Base-by-base conservation (phyloP, 2,888 invertebrate species). In the Cenopis cana region DNA sequence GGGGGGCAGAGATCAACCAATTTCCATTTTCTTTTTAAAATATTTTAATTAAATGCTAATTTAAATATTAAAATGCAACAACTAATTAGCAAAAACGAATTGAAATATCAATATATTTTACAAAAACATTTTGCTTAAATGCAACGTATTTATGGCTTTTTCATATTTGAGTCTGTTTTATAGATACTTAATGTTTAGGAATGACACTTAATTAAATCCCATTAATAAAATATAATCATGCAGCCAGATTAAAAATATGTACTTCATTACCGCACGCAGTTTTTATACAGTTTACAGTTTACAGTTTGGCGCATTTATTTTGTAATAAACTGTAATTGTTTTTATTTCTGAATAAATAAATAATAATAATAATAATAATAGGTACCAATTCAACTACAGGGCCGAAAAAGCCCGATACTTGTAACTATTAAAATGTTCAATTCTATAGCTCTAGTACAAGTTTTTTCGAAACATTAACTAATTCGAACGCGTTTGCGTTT, bases 31-130 rank as follows among this genome's bases (percentile, higher is more conserved):
- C 62, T 62, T 52, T 62, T 20, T 52, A 50, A 33, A 49, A 6
- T 29, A 60, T 60, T 41, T 33, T 29, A 61, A 49, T 49, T 52
- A 17, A 36, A 62, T 36, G 50, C 50, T 52, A 52, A 61, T 50
- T 3, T 17, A 49, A 49, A 36, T 52, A 52, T 52, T 49, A 50
- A 62, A 50, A 62, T 36, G 17, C 61, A 62, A 18, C 59, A 20
- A 52, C 50, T 18, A 50, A 50, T 62, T 50, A 62, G 18, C 12
- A 33, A 61, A n/a, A n/a, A n/a, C n/a, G 3, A 29, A 12, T 14
- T 11, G 11, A 52, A 36, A 36, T 6, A 50, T 49, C 6, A 49
- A 49, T 61, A 49, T n/a, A 18, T 50, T 50, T 17, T 2, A 1
- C 17, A 50, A n/a, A n/a, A n/a, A n/a, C n/a, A n/a, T n/a, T n/a